A percentile compares a stretch with the other conserved stretches of the same genome.
These are phyloP conservation scores for Eristalinus sepulchralis DNA, from an alignment of 2,888 invertebrate genomes.

Conservation along the genomic window DNA sequence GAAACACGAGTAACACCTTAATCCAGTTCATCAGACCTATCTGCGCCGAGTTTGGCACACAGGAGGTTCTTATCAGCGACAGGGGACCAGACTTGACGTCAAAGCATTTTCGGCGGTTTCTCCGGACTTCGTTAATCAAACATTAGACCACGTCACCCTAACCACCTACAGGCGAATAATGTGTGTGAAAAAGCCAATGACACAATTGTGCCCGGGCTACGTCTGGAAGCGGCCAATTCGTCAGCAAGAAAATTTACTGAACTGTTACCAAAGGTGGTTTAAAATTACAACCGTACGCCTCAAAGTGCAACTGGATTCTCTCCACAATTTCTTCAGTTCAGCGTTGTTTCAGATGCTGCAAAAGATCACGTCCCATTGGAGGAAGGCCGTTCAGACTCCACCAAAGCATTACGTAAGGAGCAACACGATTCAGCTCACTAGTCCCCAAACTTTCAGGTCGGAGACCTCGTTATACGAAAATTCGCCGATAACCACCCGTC, in stretches of 20 bases:
- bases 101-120: too few species aligned
- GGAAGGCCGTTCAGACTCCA: background rate
- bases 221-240: background rate
- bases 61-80: background rate
- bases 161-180: conserved; percentile 1
- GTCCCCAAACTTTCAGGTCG: background rate
- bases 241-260: background rate
- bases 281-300: background rate
- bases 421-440: background rate
- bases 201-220: conserved; percentile 1
- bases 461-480: background rate
- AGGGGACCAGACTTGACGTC: too few species aligned
- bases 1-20: conserved; percentile 4
- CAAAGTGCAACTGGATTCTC: background rate
- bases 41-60: background rate
- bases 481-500: conserved; percentile 10
- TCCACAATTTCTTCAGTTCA: background rate
- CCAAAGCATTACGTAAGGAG: background rate
- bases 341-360: background rate
- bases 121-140: background rate
- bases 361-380: background rate
- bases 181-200: conserved; percentile 4
- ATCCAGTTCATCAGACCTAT: background rate
- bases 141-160: background rate
- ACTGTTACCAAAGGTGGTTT: background rate